phyloP scores from a whole-genome alignment of 1,140 invertebrate species.

The Teleopsis dalmanni region DNA sequence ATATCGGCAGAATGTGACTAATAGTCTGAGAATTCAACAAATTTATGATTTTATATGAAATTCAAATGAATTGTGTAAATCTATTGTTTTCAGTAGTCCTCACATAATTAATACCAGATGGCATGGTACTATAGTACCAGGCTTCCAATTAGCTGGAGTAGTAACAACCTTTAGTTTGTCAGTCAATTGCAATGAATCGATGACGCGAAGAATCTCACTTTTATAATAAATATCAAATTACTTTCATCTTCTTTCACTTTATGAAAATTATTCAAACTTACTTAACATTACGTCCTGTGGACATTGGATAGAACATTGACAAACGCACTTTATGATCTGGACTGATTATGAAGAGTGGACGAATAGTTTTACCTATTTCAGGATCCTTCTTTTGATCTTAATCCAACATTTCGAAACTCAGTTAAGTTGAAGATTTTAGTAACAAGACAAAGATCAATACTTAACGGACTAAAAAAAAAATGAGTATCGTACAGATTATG shows the following conservation, averaged over 20 bases:
- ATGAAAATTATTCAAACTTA: conserved; percentile 58
- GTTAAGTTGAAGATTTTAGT: no score
- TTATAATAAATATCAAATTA: conserved; percentile 34
- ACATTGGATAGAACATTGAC: conserved; percentile 83
- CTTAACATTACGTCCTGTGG: conserved; percentile 87
- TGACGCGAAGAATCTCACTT: conserved; percentile 81
- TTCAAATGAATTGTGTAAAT: no score
- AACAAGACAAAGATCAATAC: no score
- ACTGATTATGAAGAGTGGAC: conserved; percentile 81
- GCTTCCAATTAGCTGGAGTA: conserved; percentile 85
- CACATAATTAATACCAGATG: conserved; percentile 72
- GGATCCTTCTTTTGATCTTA: conserved; percentile 64
- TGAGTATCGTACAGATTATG: no score
- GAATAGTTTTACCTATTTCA: conserved; percentile 71
- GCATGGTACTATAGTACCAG: conserved; percentile 69
- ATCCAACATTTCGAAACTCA: conserved; percentile 87
- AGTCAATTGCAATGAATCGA: conserved; percentile 82
- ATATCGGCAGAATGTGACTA: no score
- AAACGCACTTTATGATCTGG: conserved; percentile 74
- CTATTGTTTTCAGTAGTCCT: conserved; percentile 65
- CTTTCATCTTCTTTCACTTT: background rate
- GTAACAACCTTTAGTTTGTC: conserved; percentile 62
- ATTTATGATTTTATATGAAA: no score
- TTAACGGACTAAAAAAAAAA: no score
- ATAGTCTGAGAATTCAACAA: no score